A percentile compares a stretch with the other conserved stretches of the same genome.
Evolutionary conservation across 2,113 vertebrate species (phyloP).

Genomic region (Corythornis vintsioides): DNA sequence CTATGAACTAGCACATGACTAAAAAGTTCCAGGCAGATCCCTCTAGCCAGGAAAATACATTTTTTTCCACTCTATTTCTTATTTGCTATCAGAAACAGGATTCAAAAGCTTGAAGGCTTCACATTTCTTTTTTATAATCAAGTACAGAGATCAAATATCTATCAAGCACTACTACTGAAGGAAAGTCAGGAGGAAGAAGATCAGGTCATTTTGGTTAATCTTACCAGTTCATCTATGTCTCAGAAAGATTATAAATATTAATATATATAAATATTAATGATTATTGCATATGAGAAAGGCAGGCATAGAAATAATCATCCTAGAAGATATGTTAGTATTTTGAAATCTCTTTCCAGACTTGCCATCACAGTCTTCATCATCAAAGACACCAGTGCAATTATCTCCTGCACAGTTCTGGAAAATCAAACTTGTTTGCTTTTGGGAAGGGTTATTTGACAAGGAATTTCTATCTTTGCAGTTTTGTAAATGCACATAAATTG

Average conservation of each 20-base stretch:
- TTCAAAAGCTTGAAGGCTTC: conserved; percentile 1
- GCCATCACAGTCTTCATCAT: neutral
- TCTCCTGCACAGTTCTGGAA: neutral
- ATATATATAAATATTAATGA: conserved; percentile 34
- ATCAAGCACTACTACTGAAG: neutral
- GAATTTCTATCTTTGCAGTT: neutral
- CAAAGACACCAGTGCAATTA: conserved; percentile 21
- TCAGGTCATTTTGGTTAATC: conserved; percentile 32
- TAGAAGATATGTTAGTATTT: neutral
- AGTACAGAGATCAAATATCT: neutral
- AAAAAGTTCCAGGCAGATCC: neutral
- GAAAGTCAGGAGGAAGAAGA: neutral
- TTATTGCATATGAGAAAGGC: neutral
- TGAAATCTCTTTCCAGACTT: neutral
- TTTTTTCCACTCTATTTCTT: neutral
- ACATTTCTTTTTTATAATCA: neutral
- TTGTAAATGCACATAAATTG: neutral
- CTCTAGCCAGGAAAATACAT: neutral
- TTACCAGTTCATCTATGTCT: neutral
- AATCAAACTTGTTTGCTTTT: neutral
- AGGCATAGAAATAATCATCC: neutral
- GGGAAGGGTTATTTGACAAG: neutral
- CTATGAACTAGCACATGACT: neutral
- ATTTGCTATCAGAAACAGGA: neutral
- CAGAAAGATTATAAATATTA: conserved; percentile 34